Base-by-base conservation (phyloP, 2,888 invertebrate genomes). In the Petrophora chlorosata region DNA sequence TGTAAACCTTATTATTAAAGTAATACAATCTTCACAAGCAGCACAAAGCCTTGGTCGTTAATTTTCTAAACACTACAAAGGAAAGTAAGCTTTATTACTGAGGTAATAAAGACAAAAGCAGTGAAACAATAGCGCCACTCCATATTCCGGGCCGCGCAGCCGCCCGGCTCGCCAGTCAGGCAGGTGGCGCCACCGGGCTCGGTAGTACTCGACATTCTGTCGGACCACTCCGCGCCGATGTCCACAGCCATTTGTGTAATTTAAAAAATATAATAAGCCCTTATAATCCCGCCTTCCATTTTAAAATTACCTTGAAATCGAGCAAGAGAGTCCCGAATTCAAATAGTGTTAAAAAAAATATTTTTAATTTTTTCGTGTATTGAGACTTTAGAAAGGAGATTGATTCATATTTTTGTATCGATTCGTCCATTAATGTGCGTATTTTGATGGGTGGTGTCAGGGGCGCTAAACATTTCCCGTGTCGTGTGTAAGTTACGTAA, bases 401-500 rank as follows among this genome's bases (percentile, higher is more conserved):
- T 19, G 30, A 41, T 51, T 40, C 3, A 46, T 44, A 39, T 61
- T 63, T 48, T 58, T 61, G 53, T 54, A 65, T 70, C 51, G 58
- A 61, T 64, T 61, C 41, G 36, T 34, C 52, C 42, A 48, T 59
- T 65, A 54, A 70, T 76, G 79, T 76, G 73, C 69, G 66, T 69
- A 65, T 70, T 57, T 59, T 70, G 67, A 77, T 78, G 75, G 76
- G 74, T 76, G 73, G 63, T 62, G 72, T 58, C 78, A 78, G 79
- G 53, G 79, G 79, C 72, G 74, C 68, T 63, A 67, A 82, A 84
- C 78, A 65, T 74, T 82, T 76, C 61, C 69, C 66, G 73, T 71
- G 73, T 65, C 73, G 82, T 78, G 73, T 76, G 71, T 75, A 59
- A 67, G 75, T 89, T 90, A 85, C 89, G 85, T 85, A 90, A 90